phyloP scores from a whole-genome alignment of 2,797 vertebrate genomes.

The Danio jaintianensis region DNA sequence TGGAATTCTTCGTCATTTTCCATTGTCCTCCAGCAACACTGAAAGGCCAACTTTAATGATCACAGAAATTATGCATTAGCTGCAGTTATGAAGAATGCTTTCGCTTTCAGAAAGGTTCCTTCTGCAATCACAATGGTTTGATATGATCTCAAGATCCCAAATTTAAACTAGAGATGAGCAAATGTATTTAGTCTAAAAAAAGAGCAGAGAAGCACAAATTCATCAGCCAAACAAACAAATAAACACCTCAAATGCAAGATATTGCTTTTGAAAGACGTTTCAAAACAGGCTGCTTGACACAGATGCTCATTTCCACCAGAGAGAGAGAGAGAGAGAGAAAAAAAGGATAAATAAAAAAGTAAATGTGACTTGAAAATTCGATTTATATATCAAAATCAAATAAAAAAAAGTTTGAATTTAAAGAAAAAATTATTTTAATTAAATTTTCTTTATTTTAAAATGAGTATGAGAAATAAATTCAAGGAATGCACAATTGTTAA shows the following conservation, averaged over 20 bases:
- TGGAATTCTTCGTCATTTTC: constrained; percentile 12
- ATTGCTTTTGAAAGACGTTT: constrained; percentile 48
- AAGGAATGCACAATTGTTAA: too few species aligned
- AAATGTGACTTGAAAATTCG: too few species aligned
- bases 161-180: neutral
- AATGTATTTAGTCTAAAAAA: neutral
- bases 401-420: too few species aligned
- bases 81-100: constrained; percentile 14
- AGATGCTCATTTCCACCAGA: neutral
- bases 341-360: too few species aligned
- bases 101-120: neutral
- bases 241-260: neutral
- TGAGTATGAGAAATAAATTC: neutral
- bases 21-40: constrained; percentile 17
- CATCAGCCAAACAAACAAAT: neutral
- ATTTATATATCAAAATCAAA: too few species aligned
- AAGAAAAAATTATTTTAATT: neutral
- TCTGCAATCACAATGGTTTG: neutral
- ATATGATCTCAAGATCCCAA: neutral
- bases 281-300: neutral
- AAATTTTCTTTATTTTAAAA: too few species aligned
- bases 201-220: neutral
- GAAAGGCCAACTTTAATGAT: constrained; percentile 24
- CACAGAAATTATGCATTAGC: neutral
- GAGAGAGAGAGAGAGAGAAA: too few species aligned